Evolutionary conservation across 1,140 invertebrate species (phyloP), one percentile per base, ranked within the genome.

Genomic region (Arion vulgaris): DNA sequence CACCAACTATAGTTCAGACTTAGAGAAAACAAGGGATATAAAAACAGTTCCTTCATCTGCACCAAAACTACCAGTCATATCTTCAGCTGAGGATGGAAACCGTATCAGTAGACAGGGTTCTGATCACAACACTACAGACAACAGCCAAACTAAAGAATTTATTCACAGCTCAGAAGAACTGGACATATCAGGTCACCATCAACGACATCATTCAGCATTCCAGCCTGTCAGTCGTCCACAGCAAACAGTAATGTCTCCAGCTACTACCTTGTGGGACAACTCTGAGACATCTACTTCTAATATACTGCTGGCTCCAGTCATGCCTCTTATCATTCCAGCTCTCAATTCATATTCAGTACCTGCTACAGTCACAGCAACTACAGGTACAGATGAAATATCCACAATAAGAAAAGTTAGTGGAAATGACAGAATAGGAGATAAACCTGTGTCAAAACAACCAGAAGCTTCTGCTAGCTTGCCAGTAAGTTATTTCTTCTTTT

Each of bases 191-290:
- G 49, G 73, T 41, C 62, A 51, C 45, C 84, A 83, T 15, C 66
- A 74, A 69, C 68, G 81, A 34, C 82, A 74, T 32, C 81, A 87
- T n/a, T 87, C 87, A 62, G 88, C 88, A 69, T 88, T 89, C 82
- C 88, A 89, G 51, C 87, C 87, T 62, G 86, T 87, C 38, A 85
- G 87, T 73, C 85, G 86, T 57, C 85, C 83, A 19, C 83, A 87
- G 36, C 86, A 86, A 75, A 86, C 90, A 76, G 62, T 17, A 32
- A 87, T 90, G 78, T 92, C 91, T 7, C 91, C 91, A 15, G 91
- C 90, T 28, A 90, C 90, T 23, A 88, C 90, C 13, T 81, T 92
- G 72, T 91, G 90, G 89, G 91, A 90, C 80, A 88, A 88, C 79
- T 85, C 86, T 49, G 89, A 90, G 51, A 73, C 82, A 72, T 81